A percentile compares a stretch with the other conserved stretches of the same genome.
phyloP scores from a whole-genome alignment of 2,113 vertebrate species.

The Cololabis saira region DNA sequence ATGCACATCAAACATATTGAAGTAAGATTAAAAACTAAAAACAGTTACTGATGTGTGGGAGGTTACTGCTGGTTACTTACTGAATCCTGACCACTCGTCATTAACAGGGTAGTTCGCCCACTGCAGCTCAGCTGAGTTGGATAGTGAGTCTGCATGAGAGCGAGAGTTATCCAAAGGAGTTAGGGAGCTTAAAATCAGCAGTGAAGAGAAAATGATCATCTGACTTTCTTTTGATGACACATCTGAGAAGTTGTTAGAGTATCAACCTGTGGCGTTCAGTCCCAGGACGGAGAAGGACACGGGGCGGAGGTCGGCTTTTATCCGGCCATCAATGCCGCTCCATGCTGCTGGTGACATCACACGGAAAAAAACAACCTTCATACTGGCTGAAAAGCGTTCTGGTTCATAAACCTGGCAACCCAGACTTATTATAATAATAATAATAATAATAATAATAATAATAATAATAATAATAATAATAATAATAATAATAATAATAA shows the following conservation, averaged over 20 bases:
- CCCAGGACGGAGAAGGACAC: slow-evolving; percentile 85
- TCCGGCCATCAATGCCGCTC: slow-evolving; percentile 85
- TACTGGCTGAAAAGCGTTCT: background rate
- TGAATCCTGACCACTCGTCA: slow-evolving; percentile 93
- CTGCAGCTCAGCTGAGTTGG: slow-evolving; percentile 85
- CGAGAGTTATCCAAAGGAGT: background rate
- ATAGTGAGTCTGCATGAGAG: slow-evolving; percentile 69
- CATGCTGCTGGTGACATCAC: slow-evolving; percentile 80
- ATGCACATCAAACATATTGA: background rate
- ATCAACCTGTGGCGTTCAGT: slow-evolving; percentile 68
- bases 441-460: no score
- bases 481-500: no score
- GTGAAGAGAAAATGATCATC: background rate
- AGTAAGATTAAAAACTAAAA: background rate
- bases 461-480: no score
- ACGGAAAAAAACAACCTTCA: slow-evolving; percentile 13
- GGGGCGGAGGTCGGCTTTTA: slow-evolving; percentile 71
- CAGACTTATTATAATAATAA: no score
- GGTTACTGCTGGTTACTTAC: slow-evolving; percentile 79
- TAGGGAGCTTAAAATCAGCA: no score
- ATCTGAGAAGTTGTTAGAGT: background rate
- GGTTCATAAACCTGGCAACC: background rate
- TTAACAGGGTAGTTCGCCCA: slow-evolving; percentile 82
- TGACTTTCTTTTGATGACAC: background rate
- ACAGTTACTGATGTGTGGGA: background rate